Evolutionary conservation across 2,113 vertebrate genomes (phyloP), one percentile per base, ranked within the genome.

Genomic region (Myrmecobius fasciatus): DNA sequence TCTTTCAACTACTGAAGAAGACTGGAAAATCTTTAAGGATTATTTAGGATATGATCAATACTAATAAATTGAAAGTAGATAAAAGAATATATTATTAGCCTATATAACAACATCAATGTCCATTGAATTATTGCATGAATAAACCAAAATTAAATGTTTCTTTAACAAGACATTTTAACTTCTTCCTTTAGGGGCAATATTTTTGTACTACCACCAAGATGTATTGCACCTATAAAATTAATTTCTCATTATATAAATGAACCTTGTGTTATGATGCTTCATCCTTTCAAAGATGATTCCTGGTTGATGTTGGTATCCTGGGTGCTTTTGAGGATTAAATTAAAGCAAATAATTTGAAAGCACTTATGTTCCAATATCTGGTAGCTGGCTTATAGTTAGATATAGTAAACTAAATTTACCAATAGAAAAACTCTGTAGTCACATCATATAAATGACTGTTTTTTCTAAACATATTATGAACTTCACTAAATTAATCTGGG

Each of bases 21-120:
- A 83, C 17, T 83, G 7, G 67, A 83, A 83, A 83, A 83, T 83
- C 36, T 43, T 43, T 83, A 83, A 89, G 54, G 3, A 26, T 91
- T 92, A 54, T 95, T 96, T 91, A 11, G 88, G 0, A 20, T 53
- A 2, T 3, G 3, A 24, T 48, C 12, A 94, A 53, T 89, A 92
- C 89, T 83, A 89, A 1, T 11, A 94, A 60, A 94, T 47, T 49
- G 8, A 31, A 90, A 54, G 9, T 48, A 51, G 10, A 94, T 4
- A 60, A 93, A 89, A 95, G 7, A 75, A 60, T 25, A 93, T 83
- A 53, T 51, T 51, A 52, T 83, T 89, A 96, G 43, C 7, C 8
- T 94, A 17, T 1, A 2, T 48, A 83, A 90, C 91, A 91, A 31
- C 88, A 0, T 49, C 91, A 7, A 54, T 52, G 95, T 75, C 28